Evolutionary conservation across 2,888 invertebrate genomes (phyloP), one percentile per base, ranked within the genome.

Genomic region (Athalia rosae): DNA sequence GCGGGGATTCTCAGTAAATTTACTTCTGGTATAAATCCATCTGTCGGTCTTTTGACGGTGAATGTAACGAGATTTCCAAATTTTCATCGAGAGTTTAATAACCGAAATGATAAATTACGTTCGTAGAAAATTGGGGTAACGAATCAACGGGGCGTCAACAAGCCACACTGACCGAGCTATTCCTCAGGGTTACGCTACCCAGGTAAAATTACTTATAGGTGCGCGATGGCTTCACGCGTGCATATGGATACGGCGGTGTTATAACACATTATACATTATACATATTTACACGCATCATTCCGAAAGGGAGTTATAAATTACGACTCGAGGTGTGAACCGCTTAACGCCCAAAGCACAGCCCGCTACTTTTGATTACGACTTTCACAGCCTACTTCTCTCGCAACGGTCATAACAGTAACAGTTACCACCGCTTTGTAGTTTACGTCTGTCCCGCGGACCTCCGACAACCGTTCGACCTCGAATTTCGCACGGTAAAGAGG

Each of bases 301-400:
- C 58, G 58, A 11, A 58, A n/a, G 45, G 71, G 28, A 28, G 45
- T 50, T 8, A 74, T 74, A 74, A 74, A 74, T 74, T 74, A 74
- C 62, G 28, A 4, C 9, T 28, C 48, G 74, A 74, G 74, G 74
- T 74, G 74, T 74, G 62, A 74, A 74, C 59, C 74, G 61, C 74
- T 74, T 48, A 50, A n/a, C 50, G 74, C 41, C 61, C 41, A 61
- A 74, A 74, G 61, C 74, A 61, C 74, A 62, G 61, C 74, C 48
- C 61, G 74, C 62, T 62, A 74, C 74, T 61, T 74, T 74, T 48
- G 74, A 74, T 74, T 74, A 74, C 59, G 48, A 61, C 61, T 74
- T 62, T 74, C 74, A 61, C 61, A 74, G 74, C 74, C 48, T 41
- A 59, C 50, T 50, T 48, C 61, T 28, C 28, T 28, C 28, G 28